Conservation (phyloP, 2,888 invertebrate genomes). For the Aphelenchoides bicaudatus region DNA sequence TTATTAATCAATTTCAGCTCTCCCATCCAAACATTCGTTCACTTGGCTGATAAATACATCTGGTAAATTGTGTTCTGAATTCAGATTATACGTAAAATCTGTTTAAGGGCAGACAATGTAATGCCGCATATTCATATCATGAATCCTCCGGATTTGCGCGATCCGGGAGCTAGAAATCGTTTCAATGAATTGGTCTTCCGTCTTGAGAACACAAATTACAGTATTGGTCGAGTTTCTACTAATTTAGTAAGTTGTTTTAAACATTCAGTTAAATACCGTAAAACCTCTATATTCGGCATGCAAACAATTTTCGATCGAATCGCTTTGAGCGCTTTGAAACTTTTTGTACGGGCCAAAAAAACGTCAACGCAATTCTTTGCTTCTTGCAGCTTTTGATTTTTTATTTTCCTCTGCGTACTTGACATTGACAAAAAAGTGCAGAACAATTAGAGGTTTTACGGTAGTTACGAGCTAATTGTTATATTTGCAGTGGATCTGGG, state of each 20-base stretch:
- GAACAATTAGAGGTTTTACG: too few species aligned
- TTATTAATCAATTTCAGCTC: too few species aligned
- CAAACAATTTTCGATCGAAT: too few species aligned
- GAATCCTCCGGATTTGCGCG: constrained; percentile 56
- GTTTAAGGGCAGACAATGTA: constrained; percentile 58
- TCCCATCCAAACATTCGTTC: constrained; percentile 59
- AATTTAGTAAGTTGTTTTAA: too few species aligned
- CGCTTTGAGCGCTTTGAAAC: too few species aligned
- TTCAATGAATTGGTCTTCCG: constrained; percentile 57
- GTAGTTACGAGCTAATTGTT: not conserved
- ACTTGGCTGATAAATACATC: constrained; percentile 46
- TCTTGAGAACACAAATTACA: constrained; percentile 54
- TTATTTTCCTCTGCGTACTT: too few species aligned
- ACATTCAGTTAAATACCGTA: too few species aligned
- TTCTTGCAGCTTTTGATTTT: too few species aligned
- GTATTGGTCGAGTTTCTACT: constrained; percentile 53
- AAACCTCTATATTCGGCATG: too few species aligned
- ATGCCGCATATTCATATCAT: constrained; percentile 59
- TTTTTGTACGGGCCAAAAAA: too few species aligned
- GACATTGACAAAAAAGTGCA: too few species aligned
- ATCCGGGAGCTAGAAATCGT: constrained; percentile 40
- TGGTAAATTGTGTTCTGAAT: not conserved
- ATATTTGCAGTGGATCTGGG: constrained; percentile 59
- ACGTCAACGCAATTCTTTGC: too few species aligned
- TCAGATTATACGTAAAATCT: not conserved